Conservation (phyloP, 1,140 invertebrate genomes). For the Temnothorax nylanderi region DNA sequence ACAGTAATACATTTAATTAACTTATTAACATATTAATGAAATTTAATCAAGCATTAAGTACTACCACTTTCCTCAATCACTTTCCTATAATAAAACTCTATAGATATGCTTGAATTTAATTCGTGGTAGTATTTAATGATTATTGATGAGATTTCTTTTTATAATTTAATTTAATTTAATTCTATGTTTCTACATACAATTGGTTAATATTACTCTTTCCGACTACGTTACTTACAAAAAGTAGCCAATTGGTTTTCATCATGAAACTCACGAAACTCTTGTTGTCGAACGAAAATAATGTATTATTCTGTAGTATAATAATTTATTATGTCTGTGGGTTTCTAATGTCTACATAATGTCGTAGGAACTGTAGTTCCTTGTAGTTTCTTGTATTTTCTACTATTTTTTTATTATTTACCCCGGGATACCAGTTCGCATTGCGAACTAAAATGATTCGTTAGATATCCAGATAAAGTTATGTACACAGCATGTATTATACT, state of each 20-base stretch:
- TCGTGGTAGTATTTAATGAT: constrained; percentile 33
- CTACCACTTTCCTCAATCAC: constrained; percentile 18
- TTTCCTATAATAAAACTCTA: constrained; percentile 27
- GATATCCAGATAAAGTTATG: constrained; percentile 24
- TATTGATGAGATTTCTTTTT: not conserved
- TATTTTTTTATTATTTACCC: constrained; percentile 5
- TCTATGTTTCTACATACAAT: not conserved
- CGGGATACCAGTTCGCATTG: not conserved
- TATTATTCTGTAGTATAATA: constrained; percentile 23
- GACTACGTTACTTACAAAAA: not conserved
- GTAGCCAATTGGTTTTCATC: not conserved
- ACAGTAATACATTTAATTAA: not conserved
- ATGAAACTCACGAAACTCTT: not conserved
- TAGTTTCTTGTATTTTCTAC: constrained; percentile 16
- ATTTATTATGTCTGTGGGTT: constrained; percentile 8
- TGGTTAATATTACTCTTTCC: not conserved
- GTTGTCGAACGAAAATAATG: not conserved
- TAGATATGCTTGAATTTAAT: constrained; percentile 1
- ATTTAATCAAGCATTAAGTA: constrained; percentile 10
- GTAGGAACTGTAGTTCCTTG: not conserved
- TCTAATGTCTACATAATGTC: constrained; percentile 13
- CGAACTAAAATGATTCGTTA: constrained; percentile 41
- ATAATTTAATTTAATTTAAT: not conserved
- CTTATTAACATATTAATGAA: not conserved
- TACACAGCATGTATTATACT: constrained; percentile 47